These are phyloP conservation scores for Poecilia latipinna DNA, from an alignment of 2,113 vertebrate species.

Conservation along the genomic window DNA sequence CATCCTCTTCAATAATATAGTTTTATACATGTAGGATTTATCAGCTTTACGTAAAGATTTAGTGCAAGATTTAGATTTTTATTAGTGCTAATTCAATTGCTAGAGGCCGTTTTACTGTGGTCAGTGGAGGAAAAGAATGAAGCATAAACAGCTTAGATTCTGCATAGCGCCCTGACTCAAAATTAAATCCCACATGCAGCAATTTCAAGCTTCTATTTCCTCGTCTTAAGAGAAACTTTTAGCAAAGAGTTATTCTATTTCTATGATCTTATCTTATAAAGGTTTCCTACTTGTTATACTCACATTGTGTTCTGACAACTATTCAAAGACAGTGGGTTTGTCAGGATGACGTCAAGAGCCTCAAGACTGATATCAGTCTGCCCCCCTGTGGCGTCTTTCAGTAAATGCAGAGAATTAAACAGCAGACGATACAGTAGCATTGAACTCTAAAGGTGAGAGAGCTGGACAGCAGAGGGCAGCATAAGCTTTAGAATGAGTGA, in stretches of 20 bases:
- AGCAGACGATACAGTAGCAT: conserved; percentile 78
- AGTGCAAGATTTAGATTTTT: not conserved
- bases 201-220: not conserved
- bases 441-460: conserved; percentile 43
- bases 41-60: not conserved
- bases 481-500: conserved; percentile 72
- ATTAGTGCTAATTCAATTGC: not conserved
- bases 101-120: not conserved
- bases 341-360: conserved; percentile 76
- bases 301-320: conserved; percentile 85
- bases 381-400: conserved; percentile 72
- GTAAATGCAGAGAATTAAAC: conserved; percentile 75
- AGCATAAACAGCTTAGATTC: not conserved
- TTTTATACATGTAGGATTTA: conserved; percentile 49
- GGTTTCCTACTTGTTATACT: conserved; percentile 76
- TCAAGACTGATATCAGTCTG: conserved; percentile 78
- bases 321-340: conserved; percentile 81
- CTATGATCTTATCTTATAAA: conserved; percentile 22
- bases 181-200: conserved; percentile 44
- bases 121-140: not conserved
- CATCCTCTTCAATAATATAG: conserved; percentile 4
- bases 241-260: conserved; percentile 3
- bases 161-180: conserved; percentile 2
- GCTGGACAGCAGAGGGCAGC: conserved; percentile 80
- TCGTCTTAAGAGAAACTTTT: not conserved